These are phyloP conservation scores for Helogale parvula DNA, from an alignment of 2,113 vertebrate species.

Conservation along the genomic window DNA sequence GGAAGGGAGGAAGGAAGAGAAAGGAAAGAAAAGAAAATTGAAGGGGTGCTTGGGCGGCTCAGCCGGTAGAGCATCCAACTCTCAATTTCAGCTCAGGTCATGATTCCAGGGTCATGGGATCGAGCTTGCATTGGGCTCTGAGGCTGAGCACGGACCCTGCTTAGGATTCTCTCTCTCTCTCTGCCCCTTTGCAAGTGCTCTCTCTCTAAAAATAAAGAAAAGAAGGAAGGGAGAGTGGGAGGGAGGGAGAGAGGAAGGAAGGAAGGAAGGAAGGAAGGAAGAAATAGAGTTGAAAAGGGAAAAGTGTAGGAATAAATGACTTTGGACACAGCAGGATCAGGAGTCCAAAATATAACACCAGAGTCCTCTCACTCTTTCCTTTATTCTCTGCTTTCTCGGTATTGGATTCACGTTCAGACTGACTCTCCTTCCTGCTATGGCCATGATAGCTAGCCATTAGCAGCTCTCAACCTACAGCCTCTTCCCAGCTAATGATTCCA, in stretches of 20 bases:
- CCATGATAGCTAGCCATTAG: not conserved
- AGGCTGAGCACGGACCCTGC: no score
- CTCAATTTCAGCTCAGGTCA: no score
- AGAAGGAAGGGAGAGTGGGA: not conserved
- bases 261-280: no score
- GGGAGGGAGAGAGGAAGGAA: not conserved
- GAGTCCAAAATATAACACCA: not conserved
- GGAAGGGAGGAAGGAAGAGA: not conserved
- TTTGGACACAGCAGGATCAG: not conserved
- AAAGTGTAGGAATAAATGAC: not conserved
- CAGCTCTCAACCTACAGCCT: not conserved
- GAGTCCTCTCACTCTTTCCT: not conserved
- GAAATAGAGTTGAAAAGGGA: no score
- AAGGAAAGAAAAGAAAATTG: not conserved
- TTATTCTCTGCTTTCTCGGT: not conserved
- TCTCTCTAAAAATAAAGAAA: no score
- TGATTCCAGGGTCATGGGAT: no score
- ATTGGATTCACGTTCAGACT: not conserved
- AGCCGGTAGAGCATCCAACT: no score
- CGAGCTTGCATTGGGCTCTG: no score
- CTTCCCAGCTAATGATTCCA: not conserved
- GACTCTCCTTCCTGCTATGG: not conserved
- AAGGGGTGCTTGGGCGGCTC: no score
- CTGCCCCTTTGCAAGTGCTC: no score
- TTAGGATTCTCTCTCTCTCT: no score